Percentiles rank a stretch among this genome's conserved stretches.
Evolutionary conservation across 2,113 vertebrate genomes (phyloP).

Genomic region (Xyrauchen texanus): DNA sequence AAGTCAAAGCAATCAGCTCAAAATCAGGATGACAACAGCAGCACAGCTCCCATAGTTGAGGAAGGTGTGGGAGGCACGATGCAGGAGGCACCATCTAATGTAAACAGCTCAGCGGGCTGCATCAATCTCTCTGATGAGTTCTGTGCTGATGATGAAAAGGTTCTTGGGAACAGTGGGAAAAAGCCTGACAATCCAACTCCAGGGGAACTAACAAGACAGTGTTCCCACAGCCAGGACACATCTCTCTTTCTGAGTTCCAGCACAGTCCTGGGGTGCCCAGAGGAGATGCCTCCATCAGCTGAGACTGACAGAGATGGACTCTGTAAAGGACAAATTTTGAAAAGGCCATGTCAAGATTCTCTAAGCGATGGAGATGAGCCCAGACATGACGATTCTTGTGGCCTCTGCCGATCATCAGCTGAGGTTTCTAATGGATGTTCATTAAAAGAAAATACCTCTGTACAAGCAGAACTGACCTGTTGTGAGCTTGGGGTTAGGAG

Average conservation of each 20-base stretch:
- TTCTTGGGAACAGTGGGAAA: slow-evolving; percentile 39
- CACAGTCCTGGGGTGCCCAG: slow-evolving; percentile 52
- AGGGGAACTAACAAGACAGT: slow-evolving; percentile 37
- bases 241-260: slow-evolving; percentile 20
- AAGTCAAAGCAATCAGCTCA: slow-evolving; percentile 61
- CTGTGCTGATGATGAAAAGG: slow-evolving; percentile 37
- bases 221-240: background rate
- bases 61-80: slow-evolving; percentile 26
- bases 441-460: background rate
- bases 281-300: slow-evolving; percentile 54
- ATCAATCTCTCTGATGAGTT: slow-evolving; percentile 41
- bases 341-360: slow-evolving; percentile 68
- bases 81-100: slow-evolving; percentile 21
- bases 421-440: background rate
- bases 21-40: slow-evolving; percentile 54
- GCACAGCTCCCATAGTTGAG: slow-evolving; percentile 33
- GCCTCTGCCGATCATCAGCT: background rate
- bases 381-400: slow-evolving; percentile 61
- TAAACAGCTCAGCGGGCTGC: slow-evolving; percentile 45
- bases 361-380: slow-evolving; percentile 64
- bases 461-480: slow-evolving; percentile 15
- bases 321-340: slow-evolving; percentile 64
- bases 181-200: slow-evolving; percentile 34
- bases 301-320: slow-evolving; percentile 50
- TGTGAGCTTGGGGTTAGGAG: slow-evolving; percentile 64